Base-by-base conservation (phyloP, 2,797 vertebrate genomes). In the Sebastes umbrosus region DNA sequence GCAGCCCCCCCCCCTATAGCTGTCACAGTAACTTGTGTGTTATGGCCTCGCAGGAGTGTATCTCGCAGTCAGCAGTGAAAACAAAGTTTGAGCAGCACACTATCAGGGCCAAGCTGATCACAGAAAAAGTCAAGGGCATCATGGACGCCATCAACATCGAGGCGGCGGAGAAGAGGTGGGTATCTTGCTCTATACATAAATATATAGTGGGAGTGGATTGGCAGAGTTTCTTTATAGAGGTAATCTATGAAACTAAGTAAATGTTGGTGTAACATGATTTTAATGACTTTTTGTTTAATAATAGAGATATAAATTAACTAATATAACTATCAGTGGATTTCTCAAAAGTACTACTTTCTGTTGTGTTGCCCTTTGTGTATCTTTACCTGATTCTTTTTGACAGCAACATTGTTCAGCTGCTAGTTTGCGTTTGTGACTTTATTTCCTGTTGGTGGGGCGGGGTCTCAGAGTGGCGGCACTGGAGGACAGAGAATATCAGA, bases 61-160 rank as follows among this genome's bases (percentile, higher is more conserved):
- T 99, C 98, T 99, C 99, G 97, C 98, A 99, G 97, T 99, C 99
- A 99, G 99, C 98, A 97, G 98, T 99, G 98, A 99, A 98, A 98
- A 99, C 98, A 96, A 99, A 99, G 97, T 99, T 99, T 98, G 98
- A 99, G 87, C 98, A 99, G 96, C 99, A 99, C 97, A 99, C 98
- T 93, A 97, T 99, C 97, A 98, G 97, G 97, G 99, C 99, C 96
- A 98, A 97, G 97, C 98, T 97, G 97, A 99, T 99, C 94, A 97
- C 97, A 95, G 97, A 98, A 92, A 97, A 97, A 92, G 97, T 99
- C 96, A 96, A 98, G 97, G 89, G 85, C 94, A 98, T 99, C 97
- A 98, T 99, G 99, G 99, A 99, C 94, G 84, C 93, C 94, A 95
- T 99, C 97, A 97, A 99, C 95, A 96, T 99, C 87, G 95, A 97